Evolutionary conservation across 1,140 invertebrate genomes (phyloP), one percentile per base, ranked within the genome.

Genomic region (Littorina saxatilis): DNA sequence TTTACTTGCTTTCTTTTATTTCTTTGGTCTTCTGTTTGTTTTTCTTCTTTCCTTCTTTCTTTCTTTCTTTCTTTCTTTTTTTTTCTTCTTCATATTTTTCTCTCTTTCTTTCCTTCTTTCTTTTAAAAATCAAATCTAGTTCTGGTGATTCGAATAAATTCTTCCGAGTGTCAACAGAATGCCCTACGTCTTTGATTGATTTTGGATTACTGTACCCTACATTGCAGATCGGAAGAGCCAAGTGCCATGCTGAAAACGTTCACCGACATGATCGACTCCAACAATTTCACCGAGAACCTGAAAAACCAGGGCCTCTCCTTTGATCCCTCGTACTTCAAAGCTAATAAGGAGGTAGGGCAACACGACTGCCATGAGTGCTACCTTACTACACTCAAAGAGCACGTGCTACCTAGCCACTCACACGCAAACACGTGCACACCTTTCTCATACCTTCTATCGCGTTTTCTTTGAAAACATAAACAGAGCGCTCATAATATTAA

Each of bases 261-360:
- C 70, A 89, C 83, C 23, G 86, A 87, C 27, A 79, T 89, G 1
- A 84, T 85, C 1, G 83, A 80, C 35, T 81, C 79, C 17, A 82
- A 86, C 20, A 74, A 70, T 5, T 81, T 83, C 7, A 78, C 83
- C 4, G 84, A 87, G 63, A 85, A 83, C 66, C 76, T 88, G 52
- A 89, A 87, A 27, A 89, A 85, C 63, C 84, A 86, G 5, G 90
- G 89, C 0, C 80, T 90, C 0, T 84, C 87, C 0, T 91, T 91
- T 84, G 90, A 91, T 81, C 87, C 87, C 1, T 87, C 82, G 35
- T 87, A 90, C 72, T 91, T 88, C 83, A 90, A 88, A 81, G 87
- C 89, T 11, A 91, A 89, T 76, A 89, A 86, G 82, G 90, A 91
- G 86, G 90, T 90, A 47, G 43, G 43, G 43, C n/a, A n/a, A n/a